Evolutionary conservation across 1,140 invertebrate genomes (phyloP).

Genomic region (Zaprionus capensis): DNA sequence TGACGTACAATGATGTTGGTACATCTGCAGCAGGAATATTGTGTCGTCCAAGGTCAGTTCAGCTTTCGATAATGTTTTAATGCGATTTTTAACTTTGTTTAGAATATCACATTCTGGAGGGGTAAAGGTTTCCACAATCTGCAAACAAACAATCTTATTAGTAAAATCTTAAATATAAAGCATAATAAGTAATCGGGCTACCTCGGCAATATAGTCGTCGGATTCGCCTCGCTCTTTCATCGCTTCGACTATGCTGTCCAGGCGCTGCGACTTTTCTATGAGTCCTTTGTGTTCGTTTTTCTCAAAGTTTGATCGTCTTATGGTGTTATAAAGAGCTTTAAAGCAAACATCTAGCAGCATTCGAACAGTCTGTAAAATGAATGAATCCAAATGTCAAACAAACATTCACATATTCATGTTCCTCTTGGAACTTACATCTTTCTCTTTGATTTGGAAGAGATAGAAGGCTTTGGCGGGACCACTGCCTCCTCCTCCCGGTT

Average conservation of each 20-base stretch:
- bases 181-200: conserved; percentile 67
- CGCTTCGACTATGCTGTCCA: conserved; percentile 91
- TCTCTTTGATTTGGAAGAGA: conserved; percentile 89
- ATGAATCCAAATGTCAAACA: conserved; percentile 3
- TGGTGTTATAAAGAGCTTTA: conserved; percentile 90
- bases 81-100: conserved; percentile 87
- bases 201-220: conserved; percentile 91
- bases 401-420: neutral
- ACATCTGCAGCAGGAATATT: conserved; percentile 89
- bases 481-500: conserved; percentile 83
- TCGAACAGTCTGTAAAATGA: conserved; percentile 86
- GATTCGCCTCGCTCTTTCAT: conserved; percentile 90
- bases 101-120: conserved; percentile 90
- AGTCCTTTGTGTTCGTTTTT: conserved; percentile 88
- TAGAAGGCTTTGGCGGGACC: conserved; percentile 89
- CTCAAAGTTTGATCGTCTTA: conserved; percentile 87
- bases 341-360: conserved; percentile 91
- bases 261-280: conserved; percentile 93
- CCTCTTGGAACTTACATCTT: conserved; percentile 63
- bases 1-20: conserved; percentile 81
- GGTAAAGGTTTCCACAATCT: conserved; percentile 92
- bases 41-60: conserved; percentile 90
- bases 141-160: conserved; percentile 51
- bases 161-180: neutral
- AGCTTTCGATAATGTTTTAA: conserved; percentile 88